These are phyloP conservation scores for Callopanchax toddi DNA, from an alignment of 2,113 vertebrate genomes.

Conservation along the genomic window DNA sequence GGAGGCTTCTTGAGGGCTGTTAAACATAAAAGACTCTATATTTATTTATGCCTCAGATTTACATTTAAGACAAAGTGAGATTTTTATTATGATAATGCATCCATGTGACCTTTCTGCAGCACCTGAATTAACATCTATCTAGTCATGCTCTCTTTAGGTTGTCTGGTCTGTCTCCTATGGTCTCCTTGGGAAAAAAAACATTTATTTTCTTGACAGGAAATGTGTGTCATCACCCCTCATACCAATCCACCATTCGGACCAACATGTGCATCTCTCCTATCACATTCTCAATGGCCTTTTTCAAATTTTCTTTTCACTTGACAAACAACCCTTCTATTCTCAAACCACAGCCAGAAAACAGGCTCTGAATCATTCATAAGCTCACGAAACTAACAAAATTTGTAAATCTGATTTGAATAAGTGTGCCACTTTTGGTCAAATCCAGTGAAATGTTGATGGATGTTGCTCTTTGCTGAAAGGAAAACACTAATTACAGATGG, in stretches of 20 bases:
- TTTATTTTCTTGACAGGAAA: too few species aligned
- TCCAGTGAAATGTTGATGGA: too few species aligned
- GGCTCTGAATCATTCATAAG: slow-evolving; percentile 39
- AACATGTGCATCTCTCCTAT: too few species aligned
- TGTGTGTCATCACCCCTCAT: too few species aligned
- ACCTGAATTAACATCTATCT: slow-evolving; percentile 20
- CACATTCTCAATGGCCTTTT: slow-evolving; percentile 50
- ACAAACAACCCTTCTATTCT: slow-evolving; percentile 63
- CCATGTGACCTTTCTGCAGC: slow-evolving; percentile 43
- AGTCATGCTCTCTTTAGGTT: slow-evolving; percentile 53
- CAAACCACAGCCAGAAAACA: slow-evolving; percentile 63
- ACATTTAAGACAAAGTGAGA: too few species aligned
- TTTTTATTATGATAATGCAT: slow-evolving; percentile 18
- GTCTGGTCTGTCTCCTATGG: slow-evolving; percentile 74
- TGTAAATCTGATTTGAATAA: too few species aligned
- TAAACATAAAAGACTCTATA: slow-evolving; percentile 56
- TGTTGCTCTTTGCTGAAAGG: too few species aligned
- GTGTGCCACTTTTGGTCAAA: too few species aligned
- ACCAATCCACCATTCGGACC: too few species aligned
- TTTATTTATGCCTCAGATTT: slow-evolving; percentile 53
- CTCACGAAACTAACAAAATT: neutral
- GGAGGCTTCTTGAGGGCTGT: slow-evolving; percentile 54
- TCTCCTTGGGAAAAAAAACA: too few species aligned
- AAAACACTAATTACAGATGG: too few species aligned
- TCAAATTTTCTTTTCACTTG: slow-evolving; percentile 72